These are phyloP conservation scores for Sepiola atlantica DNA, from an alignment of 2,888 invertebrate genomes.

Conservation along the genomic window DNA sequence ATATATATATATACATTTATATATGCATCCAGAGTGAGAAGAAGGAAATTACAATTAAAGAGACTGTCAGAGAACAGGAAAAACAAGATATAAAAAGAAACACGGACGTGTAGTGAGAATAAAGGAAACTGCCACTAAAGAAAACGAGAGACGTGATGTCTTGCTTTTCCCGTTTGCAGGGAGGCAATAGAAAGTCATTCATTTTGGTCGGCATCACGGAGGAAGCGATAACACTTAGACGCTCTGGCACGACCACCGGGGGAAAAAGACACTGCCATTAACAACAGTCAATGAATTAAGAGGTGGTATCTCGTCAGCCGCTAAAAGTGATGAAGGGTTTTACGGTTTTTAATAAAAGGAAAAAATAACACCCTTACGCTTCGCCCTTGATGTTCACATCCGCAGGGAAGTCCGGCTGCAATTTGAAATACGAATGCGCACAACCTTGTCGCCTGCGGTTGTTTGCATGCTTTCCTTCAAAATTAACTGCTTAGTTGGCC, in stretches of 20 bases:
- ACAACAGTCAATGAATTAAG: background rate
- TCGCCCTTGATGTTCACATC: conserved; percentile 9
- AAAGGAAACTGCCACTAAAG: background rate
- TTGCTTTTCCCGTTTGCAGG: background rate
- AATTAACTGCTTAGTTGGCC: background rate
- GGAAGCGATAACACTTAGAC: conserved; percentile 4
- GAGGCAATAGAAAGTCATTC: background rate
- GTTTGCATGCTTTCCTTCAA: background rate
- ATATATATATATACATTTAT: background rate
- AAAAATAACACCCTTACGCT: background rate
- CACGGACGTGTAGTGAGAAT: background rate
- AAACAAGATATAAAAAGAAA: background rate
- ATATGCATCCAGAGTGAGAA: background rate
- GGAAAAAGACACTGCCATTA: background rate
- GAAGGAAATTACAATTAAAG: background rate
- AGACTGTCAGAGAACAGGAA: background rate
- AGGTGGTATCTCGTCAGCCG: background rate
- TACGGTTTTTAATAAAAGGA: background rate
- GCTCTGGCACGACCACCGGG: background rate
- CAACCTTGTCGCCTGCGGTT: background rate
- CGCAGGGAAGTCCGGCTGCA: background rate
- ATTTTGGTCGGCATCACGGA: background rate
- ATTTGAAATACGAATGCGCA: background rate
- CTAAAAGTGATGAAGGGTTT: background rate
- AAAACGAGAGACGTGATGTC: background rate